Percentiles rank a stretch among this genome's conserved stretches.
Evolutionary conservation across 2,888 invertebrate genomes (phyloP).

Genomic region (Alloplasta piceator): DNA sequence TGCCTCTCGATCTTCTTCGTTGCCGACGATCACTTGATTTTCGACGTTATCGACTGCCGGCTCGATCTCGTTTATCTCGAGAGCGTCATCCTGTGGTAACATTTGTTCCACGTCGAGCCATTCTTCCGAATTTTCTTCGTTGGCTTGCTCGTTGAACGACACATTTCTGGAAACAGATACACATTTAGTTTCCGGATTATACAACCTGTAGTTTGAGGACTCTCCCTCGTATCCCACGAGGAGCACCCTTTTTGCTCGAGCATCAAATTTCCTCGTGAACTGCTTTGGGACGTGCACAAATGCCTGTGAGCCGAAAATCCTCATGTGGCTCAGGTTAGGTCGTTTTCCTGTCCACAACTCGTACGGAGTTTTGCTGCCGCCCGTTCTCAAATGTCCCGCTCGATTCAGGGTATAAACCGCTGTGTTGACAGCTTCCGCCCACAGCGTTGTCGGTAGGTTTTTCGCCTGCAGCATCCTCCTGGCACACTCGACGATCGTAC

Average conservation of each 20-base stretch:
- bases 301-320: conserved; percentile 61
- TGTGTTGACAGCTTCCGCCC: conserved; percentile 53
- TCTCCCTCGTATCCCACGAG: conserved; percentile 56
- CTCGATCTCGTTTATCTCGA: too few relatives aligned
- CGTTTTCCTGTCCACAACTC: conserved; percentile 37
- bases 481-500: conserved; percentile 50
- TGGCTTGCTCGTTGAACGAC: too few relatives aligned
- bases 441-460: conserved; percentile 21
- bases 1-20: too few relatives aligned
- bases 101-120: too few relatives aligned
- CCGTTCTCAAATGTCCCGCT: conserved; percentile 4
- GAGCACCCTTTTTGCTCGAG: conserved; percentile 37
- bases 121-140: too few relatives aligned
- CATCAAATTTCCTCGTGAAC: conserved; percentile 46
- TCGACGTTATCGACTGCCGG: too few relatives aligned
- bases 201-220: conserved; percentile 58
- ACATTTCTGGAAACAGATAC: too few relatives aligned
- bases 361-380: conserved; percentile 23
- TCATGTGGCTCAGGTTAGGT: conserved; percentile 47
- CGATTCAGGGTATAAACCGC: conserved; percentile 54
- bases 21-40: too few relatives aligned
- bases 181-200: too few relatives aligned
- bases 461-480: conserved; percentile 53
- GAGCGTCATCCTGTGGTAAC: too few relatives aligned
- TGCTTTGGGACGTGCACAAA: conserved; percentile 60